Evolutionary conservation across 1,140 invertebrate species (phyloP).

Genomic region (Microplitis mediator): DNA sequence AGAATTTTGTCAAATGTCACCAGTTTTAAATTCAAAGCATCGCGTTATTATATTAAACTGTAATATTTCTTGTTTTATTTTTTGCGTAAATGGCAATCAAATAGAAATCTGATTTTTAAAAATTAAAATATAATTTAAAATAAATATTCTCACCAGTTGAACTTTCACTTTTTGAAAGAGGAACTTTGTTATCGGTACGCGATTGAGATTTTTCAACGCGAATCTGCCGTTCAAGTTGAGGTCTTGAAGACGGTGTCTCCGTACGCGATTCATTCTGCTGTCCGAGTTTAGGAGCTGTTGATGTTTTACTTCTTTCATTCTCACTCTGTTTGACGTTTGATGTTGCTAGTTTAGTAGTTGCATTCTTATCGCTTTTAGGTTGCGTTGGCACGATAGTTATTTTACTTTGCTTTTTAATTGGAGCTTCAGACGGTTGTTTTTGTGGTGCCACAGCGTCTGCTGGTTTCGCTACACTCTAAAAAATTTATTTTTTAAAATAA

Average conservation of each 20-base stretch:
- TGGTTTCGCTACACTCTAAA: constrained; percentile 55
- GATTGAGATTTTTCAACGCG: constrained; percentile 57
- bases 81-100: neutral
- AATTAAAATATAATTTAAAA: neutral
- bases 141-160: constrained; percentile 46
- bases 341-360: constrained; percentile 26
- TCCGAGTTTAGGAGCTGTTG: constrained; percentile 44
- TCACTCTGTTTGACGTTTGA: neutral
- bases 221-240: constrained; percentile 58
- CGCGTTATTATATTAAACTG: too few species aligned
- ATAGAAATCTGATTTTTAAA: neutral
- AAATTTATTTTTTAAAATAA: neutral
- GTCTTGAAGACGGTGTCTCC: constrained; percentile 51
- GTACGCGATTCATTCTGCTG: constrained; percentile 53
- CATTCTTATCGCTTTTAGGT: constrained; percentile 48
- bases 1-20: too few species aligned
- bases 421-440: constrained; percentile 31
- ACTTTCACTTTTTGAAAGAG: constrained; percentile 58
- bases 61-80: too few species aligned
- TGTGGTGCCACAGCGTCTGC: constrained; percentile 41
- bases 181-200: constrained; percentile 48
- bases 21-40: too few species aligned
- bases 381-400: constrained; percentile 61
- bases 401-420: constrained; percentile 42
- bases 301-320: constrained; percentile 35